Percentiles rank a stretch among this genome's conserved stretches.
phyloP scores from a whole-genome alignment of 2,888 invertebrate species.

The Cabera pusaria region DNA sequence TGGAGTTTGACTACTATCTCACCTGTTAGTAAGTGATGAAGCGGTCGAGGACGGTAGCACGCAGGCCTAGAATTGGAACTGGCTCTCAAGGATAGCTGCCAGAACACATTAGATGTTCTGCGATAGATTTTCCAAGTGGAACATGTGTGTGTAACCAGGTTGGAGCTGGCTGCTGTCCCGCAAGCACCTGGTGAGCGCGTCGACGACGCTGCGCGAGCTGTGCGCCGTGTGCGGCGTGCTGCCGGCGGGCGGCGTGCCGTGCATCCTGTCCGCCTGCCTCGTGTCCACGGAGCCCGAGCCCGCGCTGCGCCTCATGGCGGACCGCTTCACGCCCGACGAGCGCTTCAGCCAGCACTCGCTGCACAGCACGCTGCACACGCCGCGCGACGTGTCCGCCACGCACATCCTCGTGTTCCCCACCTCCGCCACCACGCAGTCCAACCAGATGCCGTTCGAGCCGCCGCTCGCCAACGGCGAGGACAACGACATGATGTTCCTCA shows the following conservation, averaged over 20 bases:
- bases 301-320: slow-evolving; percentile 94
- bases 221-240: slow-evolving; percentile 94
- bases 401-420: slow-evolving; percentile 99
- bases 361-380: slow-evolving; percentile 96
- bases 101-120: too few relatives aligned
- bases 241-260: slow-evolving; percentile 92
- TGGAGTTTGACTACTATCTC: too few relatives aligned
- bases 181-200: slow-evolving; percentile 94
- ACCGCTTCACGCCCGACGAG: slow-evolving; percentile 98
- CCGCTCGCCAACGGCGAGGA: slow-evolving; percentile 75
- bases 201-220: slow-evolving; percentile 93
- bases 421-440: slow-evolving; percentile 92
- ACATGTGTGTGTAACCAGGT: slow-evolving; percentile 64
- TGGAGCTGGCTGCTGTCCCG: slow-evolving; percentile 98
- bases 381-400: slow-evolving; percentile 97
- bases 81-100: too few relatives aligned
- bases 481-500: slow-evolving; percentile 73
- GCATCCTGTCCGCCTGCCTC: slow-evolving; percentile 98
- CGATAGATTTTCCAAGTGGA: too few relatives aligned
- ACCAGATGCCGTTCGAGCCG: slow-evolving; percentile 72
- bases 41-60: too few relatives aligned
- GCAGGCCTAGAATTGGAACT: too few relatives aligned
- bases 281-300: slow-evolving; percentile 97
- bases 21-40: too few relatives aligned
- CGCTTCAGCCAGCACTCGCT: slow-evolving; percentile 93